phyloP scores from a whole-genome alignment of 2,888 invertebrate species.

The Biston stratarius region DNA sequence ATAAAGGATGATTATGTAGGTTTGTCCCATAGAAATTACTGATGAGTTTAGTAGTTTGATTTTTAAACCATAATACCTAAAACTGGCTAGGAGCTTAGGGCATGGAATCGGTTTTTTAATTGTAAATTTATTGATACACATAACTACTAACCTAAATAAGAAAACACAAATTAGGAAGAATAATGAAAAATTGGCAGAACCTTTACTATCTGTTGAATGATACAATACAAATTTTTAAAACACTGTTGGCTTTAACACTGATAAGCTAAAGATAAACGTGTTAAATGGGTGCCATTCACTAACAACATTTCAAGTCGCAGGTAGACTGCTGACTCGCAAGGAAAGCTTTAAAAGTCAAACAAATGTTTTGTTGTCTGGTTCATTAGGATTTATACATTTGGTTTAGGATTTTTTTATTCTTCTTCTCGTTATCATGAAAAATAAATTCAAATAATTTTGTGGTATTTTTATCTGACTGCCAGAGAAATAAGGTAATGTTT shows the following conservation, averaged over 20 bases:
- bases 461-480: too few species aligned
- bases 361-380: background rate
- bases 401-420: too few species aligned
- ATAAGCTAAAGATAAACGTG: constrained; percentile 22
- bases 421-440: too few species aligned
- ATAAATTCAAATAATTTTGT: too few species aligned
- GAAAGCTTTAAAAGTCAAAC: background rate
- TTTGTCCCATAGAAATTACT: too few species aligned
- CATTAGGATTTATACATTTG: background rate
- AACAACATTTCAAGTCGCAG: constrained; percentile 19
- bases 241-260: constrained; percentile 24
- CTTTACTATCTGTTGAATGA: background rate
- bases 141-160: background rate
- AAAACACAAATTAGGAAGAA: too few species aligned
- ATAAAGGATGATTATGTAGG: too few species aligned
- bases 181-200: background rate
- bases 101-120: too few species aligned
- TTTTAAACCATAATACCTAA: too few species aligned
- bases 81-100: too few species aligned
- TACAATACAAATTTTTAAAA: constrained; percentile 18
- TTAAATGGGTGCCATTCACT: constrained; percentile 24
- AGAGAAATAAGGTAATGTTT: too few species aligned
- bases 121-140: background rate
- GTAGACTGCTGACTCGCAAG: constrained; percentile 11
- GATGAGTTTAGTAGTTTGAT: too few species aligned